Evolutionary conservation across 2,113 vertebrate genomes (phyloP).

Genomic region (Pangasianodon gigas): DNA sequence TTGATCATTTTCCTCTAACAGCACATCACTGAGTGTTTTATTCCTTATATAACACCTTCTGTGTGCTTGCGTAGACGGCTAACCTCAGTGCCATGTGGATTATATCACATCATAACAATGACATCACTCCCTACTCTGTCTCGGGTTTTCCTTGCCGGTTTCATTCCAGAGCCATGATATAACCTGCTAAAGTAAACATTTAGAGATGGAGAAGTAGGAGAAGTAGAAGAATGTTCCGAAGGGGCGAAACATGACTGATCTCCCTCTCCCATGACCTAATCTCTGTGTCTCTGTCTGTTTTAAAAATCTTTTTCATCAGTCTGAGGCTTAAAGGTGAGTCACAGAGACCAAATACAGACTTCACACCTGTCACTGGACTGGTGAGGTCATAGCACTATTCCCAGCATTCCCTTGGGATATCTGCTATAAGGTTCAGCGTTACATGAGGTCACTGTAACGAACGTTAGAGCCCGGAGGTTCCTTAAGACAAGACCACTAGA

Average conservation of each 20-base stretch:
- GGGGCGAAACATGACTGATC: not conserved
- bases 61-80: not conserved
- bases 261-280: conserved; percentile 51
- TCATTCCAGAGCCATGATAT: conserved; percentile 26
- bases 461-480: too few relatives aligned
- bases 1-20: not conserved
- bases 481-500: not conserved
- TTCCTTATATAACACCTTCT: not conserved
- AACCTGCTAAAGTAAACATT: conserved; percentile 26
- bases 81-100: conserved; percentile 23
- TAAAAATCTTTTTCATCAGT: conserved; percentile 3
- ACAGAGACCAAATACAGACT: not conserved
- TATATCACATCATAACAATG: conserved; percentile 37
- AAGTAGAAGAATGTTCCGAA: not conserved
- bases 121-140: conserved; percentile 43
- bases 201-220: not conserved
- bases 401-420: not conserved
- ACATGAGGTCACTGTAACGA: not conserved
- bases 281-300: not conserved
- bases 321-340: conserved; percentile 27
- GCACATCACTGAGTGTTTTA: not conserved
- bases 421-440: not conserved
- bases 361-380: not conserved
- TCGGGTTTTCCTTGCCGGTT: not conserved
- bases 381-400: conserved; percentile 5